phyloP scores from a whole-genome alignment of 1,140 invertebrate species.

The Drosophila pandora region DNA sequence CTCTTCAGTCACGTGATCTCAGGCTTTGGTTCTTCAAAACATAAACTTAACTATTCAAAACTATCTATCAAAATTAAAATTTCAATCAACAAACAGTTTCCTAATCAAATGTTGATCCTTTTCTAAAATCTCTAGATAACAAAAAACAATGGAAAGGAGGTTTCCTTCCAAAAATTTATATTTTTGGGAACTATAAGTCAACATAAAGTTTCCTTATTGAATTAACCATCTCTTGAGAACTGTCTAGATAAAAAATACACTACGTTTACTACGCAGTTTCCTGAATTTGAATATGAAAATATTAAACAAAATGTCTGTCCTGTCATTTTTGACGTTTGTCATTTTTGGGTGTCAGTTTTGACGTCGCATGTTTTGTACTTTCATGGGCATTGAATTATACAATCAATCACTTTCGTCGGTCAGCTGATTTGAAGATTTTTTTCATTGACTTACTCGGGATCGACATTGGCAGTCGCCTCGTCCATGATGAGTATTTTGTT shows the following conservation, averaged over 20 bases:
- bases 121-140: too few species aligned
- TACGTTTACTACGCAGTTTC: background rate
- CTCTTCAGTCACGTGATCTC: background rate
- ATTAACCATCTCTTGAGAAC: background rate
- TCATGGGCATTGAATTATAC: background rate
- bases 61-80: too few species aligned
- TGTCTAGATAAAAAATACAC: background rate
- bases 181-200: background rate
- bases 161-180: background rate
- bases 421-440: background rate
- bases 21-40: too few species aligned
- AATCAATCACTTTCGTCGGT: constrained; percentile 1
- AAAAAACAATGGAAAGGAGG: background rate
- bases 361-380: background rate
- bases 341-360: constrained; percentile 1
- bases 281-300: background rate
- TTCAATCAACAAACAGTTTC: too few species aligned
- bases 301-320: background rate
- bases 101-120: too few species aligned
- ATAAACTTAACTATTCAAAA: too few species aligned
- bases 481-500: constrained; percentile 93
- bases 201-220: background rate
- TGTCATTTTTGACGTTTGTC: background rate
- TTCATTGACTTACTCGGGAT: constrained; percentile 87
- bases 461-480: constrained; percentile 95